These are phyloP conservation scores for Stomatorhinus ivindoensis DNA, from an alignment of 2,113 vertebrate genomes.

Conservation along the genomic window DNA sequence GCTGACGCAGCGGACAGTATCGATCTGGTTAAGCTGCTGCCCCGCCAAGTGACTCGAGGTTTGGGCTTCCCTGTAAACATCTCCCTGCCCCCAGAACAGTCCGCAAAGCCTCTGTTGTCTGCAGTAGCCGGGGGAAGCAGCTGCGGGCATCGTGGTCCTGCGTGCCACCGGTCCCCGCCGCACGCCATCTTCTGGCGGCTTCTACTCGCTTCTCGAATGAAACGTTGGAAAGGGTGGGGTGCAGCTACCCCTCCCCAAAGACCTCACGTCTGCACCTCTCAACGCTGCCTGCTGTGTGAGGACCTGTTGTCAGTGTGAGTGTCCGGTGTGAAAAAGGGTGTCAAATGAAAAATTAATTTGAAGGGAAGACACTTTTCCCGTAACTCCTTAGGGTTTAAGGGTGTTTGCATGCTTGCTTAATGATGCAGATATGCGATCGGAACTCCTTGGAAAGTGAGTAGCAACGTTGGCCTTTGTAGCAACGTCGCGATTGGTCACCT, in stretches of 20 bases:
- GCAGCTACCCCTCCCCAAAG: not conserved
- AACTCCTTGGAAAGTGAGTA: not conserved
- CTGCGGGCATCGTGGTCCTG: not conserved
- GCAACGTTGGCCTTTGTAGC: not conserved
- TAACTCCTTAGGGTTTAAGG: not conserved
- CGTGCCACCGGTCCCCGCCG: not conserved
- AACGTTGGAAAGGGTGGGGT: not conserved
- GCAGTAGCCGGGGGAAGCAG: not conserved
- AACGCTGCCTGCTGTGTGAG: not conserved
- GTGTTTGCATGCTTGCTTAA: not conserved
- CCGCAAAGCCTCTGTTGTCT: not conserved
- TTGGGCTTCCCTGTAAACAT: not conserved
- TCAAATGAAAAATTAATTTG: not conserved
- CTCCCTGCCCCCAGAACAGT: not conserved
- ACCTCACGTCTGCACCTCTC: not conserved
- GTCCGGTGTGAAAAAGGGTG: not conserved
- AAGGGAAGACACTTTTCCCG: not conserved
- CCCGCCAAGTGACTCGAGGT: slow-evolving; percentile 20
- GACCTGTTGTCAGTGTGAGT: not conserved
- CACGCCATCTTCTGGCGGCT: not conserved
- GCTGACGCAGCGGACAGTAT: slow-evolving; percentile 45
- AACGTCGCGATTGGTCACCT: not conserved
- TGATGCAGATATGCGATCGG: not conserved
- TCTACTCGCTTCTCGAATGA: not conserved
- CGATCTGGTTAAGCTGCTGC: slow-evolving; percentile 50